Evolutionary conservation across 1,140 invertebrate genomes (phyloP), one percentile per base, ranked within the genome.

Genomic region (Archivesica marissinica): DNA sequence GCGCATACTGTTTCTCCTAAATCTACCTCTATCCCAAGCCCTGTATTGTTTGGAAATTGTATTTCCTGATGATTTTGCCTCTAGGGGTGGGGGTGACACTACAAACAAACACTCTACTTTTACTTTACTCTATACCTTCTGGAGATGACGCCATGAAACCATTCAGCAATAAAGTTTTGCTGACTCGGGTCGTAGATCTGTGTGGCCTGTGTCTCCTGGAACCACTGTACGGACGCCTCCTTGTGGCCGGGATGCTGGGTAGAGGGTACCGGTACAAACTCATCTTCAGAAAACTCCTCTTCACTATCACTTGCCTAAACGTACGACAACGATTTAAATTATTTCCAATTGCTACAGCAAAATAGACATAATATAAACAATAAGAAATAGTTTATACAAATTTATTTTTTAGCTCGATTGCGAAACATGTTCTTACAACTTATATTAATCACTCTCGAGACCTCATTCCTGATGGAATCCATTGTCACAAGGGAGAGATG

Each of bases 111-210:
- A n/a, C n/a, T n/a, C n/a, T n/a, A n/a, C n/a, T n/a, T n/a, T n/a
- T n/a, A n/a, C n/a, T n/a, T n/a, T n/a, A n/a, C n/a, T n/a, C n/a
- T 74, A 80, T 86, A 93, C 93, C 89, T 91, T 64, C 93, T 87
- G 28, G 90, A 89, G 30, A 94, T 94, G 44, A 93, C 91, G 13
- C 93, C 93, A 86, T 93, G 93, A 74, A 94, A 94, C 93, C 93
- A 94, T 33, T 91, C 90, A 33, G 89, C 88, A 41, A 91, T 93
- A 23, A 88, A 89, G 30, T 89, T 89, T 6, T 76, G 54, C 41
- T 86, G 80, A 15, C 70, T 64, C 11, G 86, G 78, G 38, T 91
- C 88, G 50, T 89, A 88, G 0, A 92, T 89, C 54, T 93, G 89
- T 15, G 87, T 47, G 0, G 88, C 86, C 77, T 93, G 93, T 20